Base-by-base conservation (phyloP, 2,113 vertebrate genomes). In the Okapia johnstoni region DNA sequence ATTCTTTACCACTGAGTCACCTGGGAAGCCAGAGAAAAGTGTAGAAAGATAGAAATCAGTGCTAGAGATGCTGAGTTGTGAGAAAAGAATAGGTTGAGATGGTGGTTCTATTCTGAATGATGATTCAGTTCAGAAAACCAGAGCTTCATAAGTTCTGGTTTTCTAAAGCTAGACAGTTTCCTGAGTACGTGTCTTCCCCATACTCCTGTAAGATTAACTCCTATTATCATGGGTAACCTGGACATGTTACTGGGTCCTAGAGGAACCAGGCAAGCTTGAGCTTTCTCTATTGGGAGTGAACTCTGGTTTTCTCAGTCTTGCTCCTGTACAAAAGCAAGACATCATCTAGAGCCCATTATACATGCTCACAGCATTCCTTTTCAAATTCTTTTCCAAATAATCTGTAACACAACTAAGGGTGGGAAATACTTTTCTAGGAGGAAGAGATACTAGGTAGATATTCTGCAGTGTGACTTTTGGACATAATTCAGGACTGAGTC, bases 161-260 rank as follows among this genome's bases (percentile, higher is more conserved):
- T 95, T 87, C 79, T 85, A 83, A 94, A 90, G 57, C 58, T 70
- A 92, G 25, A 84, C 2, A 28, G 28, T 60, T 93, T 94, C 61
- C 76, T 55, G 33, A 81, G 28, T 85, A 30, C 48, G 33, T 50
- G 40, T 87, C 55, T 86, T 77, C 79, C 8, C 26, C 66, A 2
- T 89, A 25, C 86, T 93, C 16, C 60, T 92, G 16, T 54, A 95
- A 90, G 73, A 88, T 93, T 48, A 87, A 92, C 36, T 94, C n/a
- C 21, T 93, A 12, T 84, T 85, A n/a, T 90, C 70, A 33, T 88
- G 55, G 36, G 46, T 90, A 96, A 61, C 8, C 19, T 73, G 84
- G 50, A 10, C 21, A 57, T 70, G 46, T 48, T 57, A 77, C n/a
- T 92, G 57, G 40, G 76, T 48, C 21, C 63, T 95, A 21, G 93